phyloP scores from a whole-genome alignment of 2,888 invertebrate species.

The Eupithecia centaureata region DNA sequence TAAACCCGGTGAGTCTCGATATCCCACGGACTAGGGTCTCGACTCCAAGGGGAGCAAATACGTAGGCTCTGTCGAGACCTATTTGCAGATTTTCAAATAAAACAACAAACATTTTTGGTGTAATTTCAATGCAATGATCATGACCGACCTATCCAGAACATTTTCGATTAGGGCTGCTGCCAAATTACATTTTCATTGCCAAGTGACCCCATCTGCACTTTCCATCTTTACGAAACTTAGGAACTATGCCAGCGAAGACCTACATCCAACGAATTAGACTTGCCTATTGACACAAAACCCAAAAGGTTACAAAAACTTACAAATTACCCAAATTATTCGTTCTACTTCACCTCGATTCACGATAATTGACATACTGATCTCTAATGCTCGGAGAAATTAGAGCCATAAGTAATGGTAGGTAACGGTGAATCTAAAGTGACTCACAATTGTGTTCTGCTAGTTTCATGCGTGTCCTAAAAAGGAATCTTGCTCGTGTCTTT shows the following conservation, averaged over 20 bases:
- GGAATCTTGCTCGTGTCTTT: neutral
- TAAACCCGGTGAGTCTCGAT: too few relatives aligned
- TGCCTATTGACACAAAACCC: conserved; percentile 19
- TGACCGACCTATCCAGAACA: neutral
- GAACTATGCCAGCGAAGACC: neutral
- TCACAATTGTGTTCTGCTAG: neutral
- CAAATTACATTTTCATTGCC: neutral
- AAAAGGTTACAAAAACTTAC: conserved; percentile 1
- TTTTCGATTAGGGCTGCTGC: neutral
- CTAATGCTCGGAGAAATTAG: conserved; percentile 25
- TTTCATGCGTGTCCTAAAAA: neutral
- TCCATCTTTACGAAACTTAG: neutral
- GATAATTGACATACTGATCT: conserved; percentile 31
- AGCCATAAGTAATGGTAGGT: conserved; percentile 14
- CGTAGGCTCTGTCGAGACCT: too few relatives aligned
- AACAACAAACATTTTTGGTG: neutral
- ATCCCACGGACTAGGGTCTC: too few relatives aligned
- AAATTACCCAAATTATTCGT: conserved; percentile 13
- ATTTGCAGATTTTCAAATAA: too few relatives aligned
- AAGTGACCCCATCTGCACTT: neutral
- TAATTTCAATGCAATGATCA: neutral
- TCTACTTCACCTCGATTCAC: conserved; percentile 26
- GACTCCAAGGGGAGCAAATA: too few relatives aligned
- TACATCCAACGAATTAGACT: conserved; percentile 17
- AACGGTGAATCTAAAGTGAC: conserved; percentile 14